These are phyloP conservation scores for Neoarius graeffei DNA, from an alignment of 2,113 vertebrate species.

Conservation along the genomic window DNA sequence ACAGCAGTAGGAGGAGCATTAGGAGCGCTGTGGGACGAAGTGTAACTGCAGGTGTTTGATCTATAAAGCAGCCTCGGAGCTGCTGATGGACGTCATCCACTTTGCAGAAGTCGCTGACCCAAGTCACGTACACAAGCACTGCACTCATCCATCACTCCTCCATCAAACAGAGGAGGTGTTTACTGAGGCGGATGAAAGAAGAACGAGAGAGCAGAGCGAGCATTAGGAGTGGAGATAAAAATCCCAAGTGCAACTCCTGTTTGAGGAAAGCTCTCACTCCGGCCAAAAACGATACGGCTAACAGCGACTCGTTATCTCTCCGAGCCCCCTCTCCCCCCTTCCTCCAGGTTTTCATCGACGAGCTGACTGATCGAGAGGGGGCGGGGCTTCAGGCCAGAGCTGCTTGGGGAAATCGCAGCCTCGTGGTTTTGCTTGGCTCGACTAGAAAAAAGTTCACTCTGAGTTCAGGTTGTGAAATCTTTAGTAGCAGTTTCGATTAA, in stretches of 20 bases:
- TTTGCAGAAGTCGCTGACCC: background rate
- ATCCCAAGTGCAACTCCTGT: conserved; percentile 27
- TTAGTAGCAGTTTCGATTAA: background rate
- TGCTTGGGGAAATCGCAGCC: background rate
- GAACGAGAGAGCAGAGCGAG: conserved; percentile 46
- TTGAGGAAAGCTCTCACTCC: conserved; percentile 21
- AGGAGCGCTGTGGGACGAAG: background rate
- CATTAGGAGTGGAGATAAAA: conserved; percentile 52
- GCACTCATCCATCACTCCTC: conserved; percentile 22
- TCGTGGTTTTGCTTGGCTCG: background rate
- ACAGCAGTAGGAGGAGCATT: background rate
- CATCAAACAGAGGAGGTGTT: conserved; percentile 28
- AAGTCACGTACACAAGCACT: conserved; percentile 2
- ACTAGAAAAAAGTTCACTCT: background rate
- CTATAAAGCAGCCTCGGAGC: background rate
- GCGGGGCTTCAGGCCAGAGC: background rate
- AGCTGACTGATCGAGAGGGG: conserved; percentile 5
- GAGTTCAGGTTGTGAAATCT: conserved; percentile 15
- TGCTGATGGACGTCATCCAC: background rate
- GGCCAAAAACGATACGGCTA: conserved; percentile 48
- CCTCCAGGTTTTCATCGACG: background rate
- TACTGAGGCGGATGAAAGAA: conserved; percentile 9
- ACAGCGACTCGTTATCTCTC: conserved; percentile 12
- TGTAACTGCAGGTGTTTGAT: background rate
- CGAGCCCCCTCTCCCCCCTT: background rate